Evolutionary conservation across 2,113 vertebrate genomes (phyloP).

Genomic region (Malurus elegans): DNA sequence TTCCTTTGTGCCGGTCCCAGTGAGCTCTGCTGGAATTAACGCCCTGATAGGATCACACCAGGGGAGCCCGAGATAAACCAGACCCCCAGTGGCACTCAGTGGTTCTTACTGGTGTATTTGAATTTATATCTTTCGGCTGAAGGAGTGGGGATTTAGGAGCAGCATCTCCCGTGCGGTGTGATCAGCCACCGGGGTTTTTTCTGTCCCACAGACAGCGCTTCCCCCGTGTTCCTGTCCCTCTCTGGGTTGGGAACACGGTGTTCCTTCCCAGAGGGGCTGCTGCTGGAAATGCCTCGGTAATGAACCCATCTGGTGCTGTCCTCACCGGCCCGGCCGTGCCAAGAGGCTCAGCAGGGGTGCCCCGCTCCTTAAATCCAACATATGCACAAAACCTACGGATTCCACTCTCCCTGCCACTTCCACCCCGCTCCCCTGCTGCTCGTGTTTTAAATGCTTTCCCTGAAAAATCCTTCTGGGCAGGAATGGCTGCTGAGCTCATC

Average conservation of each 20-base stretch:
- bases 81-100: background rate
- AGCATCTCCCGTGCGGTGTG: background rate
- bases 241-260: constrained; percentile 55
- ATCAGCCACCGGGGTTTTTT: constrained; percentile 22
- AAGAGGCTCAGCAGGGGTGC: constrained; percentile 46
- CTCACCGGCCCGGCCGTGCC: constrained; percentile 48
- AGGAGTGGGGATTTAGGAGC: background rate
- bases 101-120: background rate
- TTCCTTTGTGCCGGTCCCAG: background rate
- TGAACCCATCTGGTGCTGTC: constrained; percentile 64
- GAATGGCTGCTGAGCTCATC: constrained; percentile 12
- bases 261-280: constrained; percentile 64
- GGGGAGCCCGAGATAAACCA: background rate
- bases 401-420: constrained; percentile 26
- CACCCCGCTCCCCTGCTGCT: constrained; percentile 27
- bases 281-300: constrained; percentile 40
- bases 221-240: constrained; percentile 36
- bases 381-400: constrained; percentile 54
- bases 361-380: constrained; percentile 52
- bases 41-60: background rate
- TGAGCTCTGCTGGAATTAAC: background rate
- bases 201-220: constrained; percentile 42
- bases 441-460: constrained; percentile 53
- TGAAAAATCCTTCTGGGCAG: constrained; percentile 33
- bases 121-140: background rate